phyloP scores from a whole-genome alignment of 2,113 vertebrate genomes.

The Pandion haliaetus region DNA sequence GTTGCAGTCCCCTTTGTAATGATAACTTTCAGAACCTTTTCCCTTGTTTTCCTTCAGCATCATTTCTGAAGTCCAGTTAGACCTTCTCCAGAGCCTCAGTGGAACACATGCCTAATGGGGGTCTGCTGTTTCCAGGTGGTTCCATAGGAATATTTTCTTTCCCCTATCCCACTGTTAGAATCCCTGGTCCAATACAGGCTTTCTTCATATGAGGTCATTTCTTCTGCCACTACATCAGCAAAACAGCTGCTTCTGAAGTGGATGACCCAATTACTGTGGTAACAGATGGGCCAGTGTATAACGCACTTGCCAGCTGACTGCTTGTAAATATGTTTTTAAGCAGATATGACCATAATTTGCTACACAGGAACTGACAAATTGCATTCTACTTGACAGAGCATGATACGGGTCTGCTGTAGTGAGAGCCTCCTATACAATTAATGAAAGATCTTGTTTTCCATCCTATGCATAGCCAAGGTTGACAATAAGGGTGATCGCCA shows the following conservation, averaged over 20 bases:
- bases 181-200: not conserved
- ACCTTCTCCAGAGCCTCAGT: not conserved
- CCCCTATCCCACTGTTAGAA: not conserved
- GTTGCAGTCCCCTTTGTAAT: not conserved
- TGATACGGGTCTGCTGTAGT: not conserved
- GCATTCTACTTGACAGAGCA: not conserved
- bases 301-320: conserved; percentile 26
- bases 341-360: not conserved
- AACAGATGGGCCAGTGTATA: conserved; percentile 20
- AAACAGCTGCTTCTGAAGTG: not conserved
- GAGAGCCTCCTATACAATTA: not conserved
- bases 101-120: accelerated
- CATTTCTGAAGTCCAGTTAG: not conserved
- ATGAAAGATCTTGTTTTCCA: not conserved
- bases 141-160: not conserved
- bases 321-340: not conserved
- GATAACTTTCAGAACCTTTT: not conserved
- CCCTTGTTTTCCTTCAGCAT: not conserved
- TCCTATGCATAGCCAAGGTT: not conserved
- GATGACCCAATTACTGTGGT: conserved; percentile 27
- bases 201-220: not conserved
- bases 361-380: not conserved
- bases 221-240: not conserved
- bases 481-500: not conserved
- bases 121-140: not conserved